Evolutionary conservation across 2,888 invertebrate species (phyloP), one percentile per base, ranked within the genome.

Genomic region (Hofmannophila pseudospretella): DNA sequence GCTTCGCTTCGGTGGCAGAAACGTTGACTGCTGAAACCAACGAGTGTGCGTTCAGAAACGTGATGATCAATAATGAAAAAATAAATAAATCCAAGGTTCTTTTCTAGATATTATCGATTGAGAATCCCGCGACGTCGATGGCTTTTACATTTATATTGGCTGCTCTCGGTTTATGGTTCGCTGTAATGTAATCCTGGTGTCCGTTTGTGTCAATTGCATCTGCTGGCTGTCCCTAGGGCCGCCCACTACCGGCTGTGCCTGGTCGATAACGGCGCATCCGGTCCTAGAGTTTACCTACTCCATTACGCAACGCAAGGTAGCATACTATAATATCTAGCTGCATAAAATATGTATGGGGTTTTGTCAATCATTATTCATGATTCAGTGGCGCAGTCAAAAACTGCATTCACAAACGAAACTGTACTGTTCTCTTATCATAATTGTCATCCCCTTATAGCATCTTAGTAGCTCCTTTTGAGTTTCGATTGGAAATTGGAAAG

Each of bases 171-270:
- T 58, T 60, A 67, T 59, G 56, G 58, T 52, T 44, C 42, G 47
- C 48, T 62, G 50, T 58, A 61, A 60, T 58, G 50, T 58, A 61
- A 60, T 58, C 55, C 58, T 47, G 45, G 46, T 48, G 50, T 61
- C 66, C 74, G 71, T 67, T 67, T 71, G 67, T 64, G 61, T 61
- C 61, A 66, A 66, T 67, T 59, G 67, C 64, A 62, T 61, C 61
- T 66, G 65, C 67, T 59, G 54, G 47, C 55, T 55, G 54, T 67
- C 58, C 67, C 58, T 47, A 48, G 23, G n/a, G 7, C n/a, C 58
- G 60, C 63, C 63, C 58, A 60, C 59, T 47, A 49, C 46, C 45
- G 35, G 42, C 40, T 28, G 28, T 10, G 36, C 41, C 39, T 23
- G 40, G 28, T 41, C 43, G 48, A 45, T 45, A 39, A 43, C 39